A percentile compares a stretch with the other conserved stretches of the same genome.
These are phyloP conservation scores for Notospermus geniculatus DNA, from an alignment of 1,140 invertebrate genomes.

Conservation along the genomic window DNA sequence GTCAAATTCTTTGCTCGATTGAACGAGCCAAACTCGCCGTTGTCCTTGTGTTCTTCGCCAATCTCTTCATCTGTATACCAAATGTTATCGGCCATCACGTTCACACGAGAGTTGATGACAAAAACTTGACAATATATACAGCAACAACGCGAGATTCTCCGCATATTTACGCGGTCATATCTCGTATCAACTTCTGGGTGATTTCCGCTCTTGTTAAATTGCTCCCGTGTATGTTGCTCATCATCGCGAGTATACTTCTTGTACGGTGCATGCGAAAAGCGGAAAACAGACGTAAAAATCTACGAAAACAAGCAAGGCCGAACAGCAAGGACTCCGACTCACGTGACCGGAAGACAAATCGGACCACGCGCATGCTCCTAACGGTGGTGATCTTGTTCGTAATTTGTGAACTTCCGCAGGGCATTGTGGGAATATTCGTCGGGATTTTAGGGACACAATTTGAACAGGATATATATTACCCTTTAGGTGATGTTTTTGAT, in stretches of 20 bases:
- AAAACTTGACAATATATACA: background rate
- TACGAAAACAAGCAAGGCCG: slow-evolving; percentile 33
- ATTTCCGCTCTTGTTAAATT: slow-evolving; percentile 83
- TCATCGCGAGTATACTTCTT: slow-evolving; percentile 76
- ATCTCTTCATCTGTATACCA: slow-evolving; percentile 75
- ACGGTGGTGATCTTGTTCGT: slow-evolving; percentile 83
- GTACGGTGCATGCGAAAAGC: slow-evolving; percentile 72
- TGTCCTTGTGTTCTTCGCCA: slow-evolving; percentile 68
- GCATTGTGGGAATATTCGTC: slow-evolving; percentile 52
- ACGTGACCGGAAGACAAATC: slow-evolving; percentile 62
- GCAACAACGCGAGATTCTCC: background rate
- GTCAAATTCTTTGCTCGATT: slow-evolving; percentile 76
- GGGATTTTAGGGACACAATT: slow-evolving; percentile 45
- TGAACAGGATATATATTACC: slow-evolving; percentile 49
- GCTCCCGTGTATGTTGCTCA: slow-evolving; percentile 78
- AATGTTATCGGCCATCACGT: slow-evolving; percentile 72
- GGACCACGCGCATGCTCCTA: slow-evolving; percentile 87
- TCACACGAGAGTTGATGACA: background rate
- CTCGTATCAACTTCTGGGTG: slow-evolving; percentile 82
- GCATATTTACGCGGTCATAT: slow-evolving; percentile 15
- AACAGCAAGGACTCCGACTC: slow-evolving; percentile 33
- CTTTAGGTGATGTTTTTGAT: slow-evolving; percentile 85
- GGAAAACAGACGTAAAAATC: slow-evolving; percentile 41
- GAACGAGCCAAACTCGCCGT: slow-evolving; percentile 72
- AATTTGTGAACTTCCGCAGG: slow-evolving; percentile 78